A percentile compares a stretch with the other conserved stretches of the same genome.
phyloP scores from a whole-genome alignment of 2,888 invertebrate genomes.

The Phasia obesa region DNA sequence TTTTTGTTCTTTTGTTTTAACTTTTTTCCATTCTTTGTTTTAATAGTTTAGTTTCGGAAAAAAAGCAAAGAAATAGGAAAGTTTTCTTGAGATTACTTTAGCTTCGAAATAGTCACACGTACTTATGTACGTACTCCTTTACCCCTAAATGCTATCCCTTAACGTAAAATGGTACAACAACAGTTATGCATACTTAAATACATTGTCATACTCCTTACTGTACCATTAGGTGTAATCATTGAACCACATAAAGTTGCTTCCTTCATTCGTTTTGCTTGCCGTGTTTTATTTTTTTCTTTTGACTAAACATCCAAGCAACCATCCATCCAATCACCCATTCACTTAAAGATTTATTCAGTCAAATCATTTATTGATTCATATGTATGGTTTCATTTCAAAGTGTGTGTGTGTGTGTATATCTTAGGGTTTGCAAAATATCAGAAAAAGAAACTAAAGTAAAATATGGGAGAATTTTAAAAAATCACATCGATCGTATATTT shows the following conservation, averaged over 20 bases:
- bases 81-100: conserved; percentile 59
- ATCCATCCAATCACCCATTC: conserved; percentile 57
- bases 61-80: conserved; percentile 54
- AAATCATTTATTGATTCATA: conserved; percentile 59
- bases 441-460: no score
- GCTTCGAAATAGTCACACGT: conserved; percentile 48
- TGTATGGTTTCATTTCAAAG: background rate
- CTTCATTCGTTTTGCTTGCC: background rate
- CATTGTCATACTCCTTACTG: conserved; percentile 59
- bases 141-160: background rate
- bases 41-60: conserved; percentile 21
- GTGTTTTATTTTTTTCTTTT: conserved; percentile 36
- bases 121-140: background rate
- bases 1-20: conserved; percentile 26
- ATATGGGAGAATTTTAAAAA: no score
- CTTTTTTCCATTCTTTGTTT: conserved; percentile 48
- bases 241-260: conserved; percentile 58
- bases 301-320: conserved; percentile 57
- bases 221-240: conserved; percentile 68
- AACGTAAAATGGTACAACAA: background rate
- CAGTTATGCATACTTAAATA: background rate
- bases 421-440: background rate
- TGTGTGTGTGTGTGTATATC: background rate
- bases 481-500: no score
- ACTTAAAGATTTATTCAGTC: conserved; percentile 55